A percentile compares a stretch with the other conserved stretches of the same genome.
Evolutionary conservation across 2,113 vertebrate genomes (phyloP).

Genomic region (Sebastes schlegelii): DNA sequence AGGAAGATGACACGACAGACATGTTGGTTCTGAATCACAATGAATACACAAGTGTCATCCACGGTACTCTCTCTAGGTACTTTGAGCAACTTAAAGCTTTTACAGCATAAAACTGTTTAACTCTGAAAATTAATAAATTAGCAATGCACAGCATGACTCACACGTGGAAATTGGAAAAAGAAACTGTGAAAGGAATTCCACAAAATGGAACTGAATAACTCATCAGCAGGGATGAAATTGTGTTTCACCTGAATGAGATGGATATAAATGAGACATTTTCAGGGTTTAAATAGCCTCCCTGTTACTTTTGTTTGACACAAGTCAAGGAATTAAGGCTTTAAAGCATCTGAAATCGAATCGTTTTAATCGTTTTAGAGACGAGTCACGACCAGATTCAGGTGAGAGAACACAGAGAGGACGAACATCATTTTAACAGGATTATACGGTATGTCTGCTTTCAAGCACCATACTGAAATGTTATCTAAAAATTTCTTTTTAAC

Average conservation of each 20-base stretch:
- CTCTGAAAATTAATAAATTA: slow-evolving; percentile 34
- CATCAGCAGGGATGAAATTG: slow-evolving; percentile 16
- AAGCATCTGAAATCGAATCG: slow-evolving; percentile 5
- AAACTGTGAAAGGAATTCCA: not conserved
- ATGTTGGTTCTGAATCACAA: not conserved
- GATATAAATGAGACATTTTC: slow-evolving; percentile 11
- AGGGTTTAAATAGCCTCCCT: not conserved
- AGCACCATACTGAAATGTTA: not conserved
- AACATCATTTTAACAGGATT: not conserved
- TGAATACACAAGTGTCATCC: not conserved
- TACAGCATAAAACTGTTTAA: not conserved
- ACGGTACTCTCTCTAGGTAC: not conserved
- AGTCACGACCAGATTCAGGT: not conserved
- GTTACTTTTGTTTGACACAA: not conserved
- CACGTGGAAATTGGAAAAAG: not conserved
- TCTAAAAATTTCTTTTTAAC: not conserved
- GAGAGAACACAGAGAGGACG: not conserved
- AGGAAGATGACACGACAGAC: not conserved
- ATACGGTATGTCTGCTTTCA: not conserved
- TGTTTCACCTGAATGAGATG: slow-evolving; percentile 7
- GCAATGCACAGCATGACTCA: slow-evolving; percentile 5
- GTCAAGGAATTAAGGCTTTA: not conserved
- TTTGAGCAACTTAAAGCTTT: slow-evolving; percentile 17
- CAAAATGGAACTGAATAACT: slow-evolving; percentile 19
- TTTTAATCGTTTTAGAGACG: not conserved